Base-by-base conservation (phyloP, 2,113 vertebrate genomes). In the Motacilla alba region DNA sequence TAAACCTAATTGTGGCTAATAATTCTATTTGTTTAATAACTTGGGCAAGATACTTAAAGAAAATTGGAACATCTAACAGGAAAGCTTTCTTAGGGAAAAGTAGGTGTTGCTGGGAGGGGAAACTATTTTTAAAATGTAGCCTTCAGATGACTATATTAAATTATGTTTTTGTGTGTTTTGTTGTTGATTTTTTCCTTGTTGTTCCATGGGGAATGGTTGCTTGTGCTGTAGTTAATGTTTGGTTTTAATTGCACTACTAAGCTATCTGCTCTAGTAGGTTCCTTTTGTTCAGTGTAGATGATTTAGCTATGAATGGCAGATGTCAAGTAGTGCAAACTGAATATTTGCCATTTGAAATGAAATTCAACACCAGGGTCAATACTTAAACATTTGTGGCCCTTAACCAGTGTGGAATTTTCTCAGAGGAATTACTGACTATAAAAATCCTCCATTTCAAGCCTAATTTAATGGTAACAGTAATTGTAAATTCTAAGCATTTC, bases 271-370 rank as follows among this genome's bases (percentile, higher is more conserved):
- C 58, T 52, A 27, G 43, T 56, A 35, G 13, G 33, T 68, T 75
- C 16, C 49, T 87, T 86, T 77, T 82, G 52, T 91, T 93, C 22
- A 50, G 9, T 3, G 0, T 37, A 47, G 44, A 31, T 74, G 35
- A 50, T 78, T 94, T 39, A 73, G 18, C 52, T 72, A 2, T 70
- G 85, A 91, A 84, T 64, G 52, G 77, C 91, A 94, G 73, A 78
- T 91, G 91, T 88, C 79, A 93, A 85, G 50, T n/a, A 83, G 46
- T 82, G 26, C 62, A 91, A 92, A 91, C 26, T 82, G 87, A 91
- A 17, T 93, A 87, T 90, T 96, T 96, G 87, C 77, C 8, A 33
- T 92, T 84, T 82, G 74, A 92, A 95, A 91, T 94, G 15, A 84
- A 94, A 66, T 83, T 92, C 81, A 94, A 92, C 80, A 75, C n/a